A percentile compares a stretch with the other conserved stretches of the same genome.
Evolutionary conservation across 2,797 vertebrate species (phyloP).

Genomic region (Chaenodraco wilsoni): DNA sequence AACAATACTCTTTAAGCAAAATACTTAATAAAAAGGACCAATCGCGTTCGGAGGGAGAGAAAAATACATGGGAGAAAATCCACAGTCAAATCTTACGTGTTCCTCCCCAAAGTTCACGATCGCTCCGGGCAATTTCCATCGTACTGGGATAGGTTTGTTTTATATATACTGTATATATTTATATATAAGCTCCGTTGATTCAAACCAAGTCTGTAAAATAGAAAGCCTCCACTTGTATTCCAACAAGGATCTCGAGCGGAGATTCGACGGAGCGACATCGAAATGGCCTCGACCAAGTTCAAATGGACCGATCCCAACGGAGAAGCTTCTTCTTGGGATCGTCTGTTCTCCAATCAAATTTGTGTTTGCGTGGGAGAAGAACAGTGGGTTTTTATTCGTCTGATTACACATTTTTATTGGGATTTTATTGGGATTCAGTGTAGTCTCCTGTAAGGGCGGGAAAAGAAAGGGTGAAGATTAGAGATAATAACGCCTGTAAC

Average conservation of each 20-base stretch:
- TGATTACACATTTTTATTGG: slow-evolving; percentile 62
- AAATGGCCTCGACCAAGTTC: slow-evolving; percentile 36
- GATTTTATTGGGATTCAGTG: slow-evolving; percentile 67
- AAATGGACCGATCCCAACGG: slow-evolving; percentile 33
- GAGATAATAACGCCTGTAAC: slow-evolving; percentile 5
- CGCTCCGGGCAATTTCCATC: slow-evolving; percentile 30
- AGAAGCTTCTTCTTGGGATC: slow-evolving; percentile 36
- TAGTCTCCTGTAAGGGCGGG: slow-evolving; percentile 70
- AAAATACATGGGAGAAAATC: slow-evolving; percentile 60
- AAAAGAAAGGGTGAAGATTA: slow-evolving; percentile 30
- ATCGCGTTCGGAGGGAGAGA: slow-evolving; percentile 21
- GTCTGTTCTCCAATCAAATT: slow-evolving; percentile 38
- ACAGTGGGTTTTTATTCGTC: slow-evolving; percentile 47
- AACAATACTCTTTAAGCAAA: slow-evolving; percentile 65
- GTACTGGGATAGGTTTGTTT: background rate
- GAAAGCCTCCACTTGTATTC: slow-evolving; percentile 26
- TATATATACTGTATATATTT: background rate
- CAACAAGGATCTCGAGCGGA: slow-evolving; percentile 7
- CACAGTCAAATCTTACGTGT: slow-evolving; percentile 30
- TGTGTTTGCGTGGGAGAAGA: slow-evolving; percentile 28
- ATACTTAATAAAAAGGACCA: slow-evolving; percentile 61
- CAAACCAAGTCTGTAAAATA: slow-evolving; percentile 25
- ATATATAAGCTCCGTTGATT: slow-evolving; percentile 1
- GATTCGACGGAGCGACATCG: slow-evolving; percentile 18
- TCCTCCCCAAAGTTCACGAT: slow-evolving; percentile 34